Base-by-base conservation (phyloP, 2,113 vertebrate genomes). In the Scolopax mira region DNA sequence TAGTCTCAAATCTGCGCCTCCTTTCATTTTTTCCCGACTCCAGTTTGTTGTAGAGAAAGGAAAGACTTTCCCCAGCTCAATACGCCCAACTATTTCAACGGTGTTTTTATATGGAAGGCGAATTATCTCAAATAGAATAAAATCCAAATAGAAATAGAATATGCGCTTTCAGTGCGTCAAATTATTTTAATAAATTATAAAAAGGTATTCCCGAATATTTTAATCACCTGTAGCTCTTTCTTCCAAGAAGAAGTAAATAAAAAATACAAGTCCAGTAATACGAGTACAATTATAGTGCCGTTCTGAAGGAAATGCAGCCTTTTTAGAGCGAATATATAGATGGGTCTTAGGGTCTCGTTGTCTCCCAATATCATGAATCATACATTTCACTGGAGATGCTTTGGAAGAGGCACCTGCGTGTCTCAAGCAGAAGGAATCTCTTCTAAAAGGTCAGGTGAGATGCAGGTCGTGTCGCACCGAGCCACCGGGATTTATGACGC, bases 221-320 rank as follows among this genome's bases (percentile, higher is more conserved):
- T 33, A 33, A 28, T 70, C 16, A 9, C 30, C 37, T 33, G 1
- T 18, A 13, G 21, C 44, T 65, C 62, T 9, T 2, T 31, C 49
- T 44, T 57, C 73, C 12, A 11, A 31, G 42, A 42, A 44, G 4
- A 27, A 54, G 31, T 8, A 22, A 37, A 73, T 67, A 15, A 18
- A 67, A 67, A 46, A 18, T 12, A 30, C 41, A 14, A 18, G 25
- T 19, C 24, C 35, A 3, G 16, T 3, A 4, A 27, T 1, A 23
- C 0, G 41, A n/a, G 6, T 13, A 8, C 10, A 10, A 28, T 23
- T 27, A 7, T 1, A 13, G 24, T 1, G 0, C 0, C 22, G 39
- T 25, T 79, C 64, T 3, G 62, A 35, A 31, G 62, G 80, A 42
- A 21, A 16, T 3, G 3, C 4, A 18, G 21, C 31, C 17, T 18